Evolutionary conservation across 2,888 invertebrate genomes (phyloP).

Genomic region (Sussaba pulchella): DNA sequence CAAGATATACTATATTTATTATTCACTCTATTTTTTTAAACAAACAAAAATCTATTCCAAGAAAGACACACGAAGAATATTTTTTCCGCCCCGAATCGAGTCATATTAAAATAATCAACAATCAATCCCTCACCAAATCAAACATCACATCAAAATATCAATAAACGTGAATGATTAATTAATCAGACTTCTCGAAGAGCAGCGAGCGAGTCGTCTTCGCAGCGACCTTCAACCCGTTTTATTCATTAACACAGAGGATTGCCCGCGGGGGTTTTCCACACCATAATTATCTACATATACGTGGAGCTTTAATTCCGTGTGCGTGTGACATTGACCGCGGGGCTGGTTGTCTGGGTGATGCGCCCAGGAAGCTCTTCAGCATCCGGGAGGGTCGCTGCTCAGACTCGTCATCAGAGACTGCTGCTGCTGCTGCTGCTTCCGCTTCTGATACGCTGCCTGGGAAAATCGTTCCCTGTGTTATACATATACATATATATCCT

Average conservation of each 20-base stretch:
- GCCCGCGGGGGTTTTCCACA: not conserved
- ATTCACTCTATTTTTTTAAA: no score
- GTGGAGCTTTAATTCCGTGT: not conserved
- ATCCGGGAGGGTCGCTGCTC: constrained; percentile 23
- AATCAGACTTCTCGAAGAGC: not conserved
- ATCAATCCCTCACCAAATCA: no score
- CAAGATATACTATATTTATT: no score
- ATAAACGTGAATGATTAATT: not conserved
- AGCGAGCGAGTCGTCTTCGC: not conserved
- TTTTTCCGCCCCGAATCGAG: no score
- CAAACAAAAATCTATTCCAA: no score
- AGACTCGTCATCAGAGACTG: not conserved
- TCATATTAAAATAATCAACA: no score
- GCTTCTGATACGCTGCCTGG: constrained; percentile 37
- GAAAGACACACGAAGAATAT: no score
- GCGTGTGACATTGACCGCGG: constrained; percentile 51
- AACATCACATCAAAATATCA: no score
- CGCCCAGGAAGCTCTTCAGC: constrained; percentile 22
- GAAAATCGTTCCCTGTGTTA: not conserved
- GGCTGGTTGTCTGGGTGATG: constrained; percentile 16
- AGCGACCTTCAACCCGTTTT: constrained; percentile 17
- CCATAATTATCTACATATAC: not conserved
- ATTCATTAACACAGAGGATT: not conserved
- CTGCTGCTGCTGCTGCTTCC: no score
- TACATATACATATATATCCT: constrained; percentile 16